A percentile compares a stretch with the other conserved stretches of the same genome.
phyloP scores from a whole-genome alignment of 2,113 vertebrate species.

The Phyllostomus discolor region DNA sequence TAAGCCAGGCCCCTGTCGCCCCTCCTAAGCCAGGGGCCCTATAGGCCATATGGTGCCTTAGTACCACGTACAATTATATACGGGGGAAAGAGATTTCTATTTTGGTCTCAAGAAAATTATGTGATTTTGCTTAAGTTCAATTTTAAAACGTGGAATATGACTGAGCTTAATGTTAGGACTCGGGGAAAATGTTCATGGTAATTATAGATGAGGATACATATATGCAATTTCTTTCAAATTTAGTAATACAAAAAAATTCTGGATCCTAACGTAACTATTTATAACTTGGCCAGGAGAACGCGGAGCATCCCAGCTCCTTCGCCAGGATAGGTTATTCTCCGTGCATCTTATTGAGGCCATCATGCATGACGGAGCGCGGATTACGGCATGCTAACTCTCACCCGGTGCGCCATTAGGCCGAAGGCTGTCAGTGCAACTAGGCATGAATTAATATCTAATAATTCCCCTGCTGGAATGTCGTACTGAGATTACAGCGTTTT shows the following conservation, averaged over 20 bases:
- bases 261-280: constrained; percentile 67
- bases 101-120: constrained; percentile 49
- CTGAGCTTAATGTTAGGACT: constrained; percentile 70
- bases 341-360: constrained; percentile 57
- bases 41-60: background rate
- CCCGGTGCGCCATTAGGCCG: constrained; percentile 70
- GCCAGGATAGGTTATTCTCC: constrained; percentile 62
- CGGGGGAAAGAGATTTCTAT: constrained; percentile 55
- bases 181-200: constrained; percentile 63
- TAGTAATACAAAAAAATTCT: constrained; percentile 71
- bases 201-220: constrained; percentile 63
- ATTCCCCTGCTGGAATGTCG: constrained; percentile 65
- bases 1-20: background rate
- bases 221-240: constrained; percentile 70
- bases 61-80: constrained; percentile 39
- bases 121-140: constrained; percentile 65
- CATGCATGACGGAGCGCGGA: constrained; percentile 58
- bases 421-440: constrained; percentile 69
- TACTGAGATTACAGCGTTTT: constrained; percentile 67
- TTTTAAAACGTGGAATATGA: constrained; percentile 69
- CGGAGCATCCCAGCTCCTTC: constrained; percentile 53
- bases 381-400: constrained; percentile 76
- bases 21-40: background rate
- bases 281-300: constrained; percentile 63
- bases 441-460: constrained; percentile 73